Percentiles rank a stretch among this genome's conserved stretches.
phyloP scores from a whole-genome alignment of 2,888 invertebrate genomes.

The Lochmaea capreae region DNA sequence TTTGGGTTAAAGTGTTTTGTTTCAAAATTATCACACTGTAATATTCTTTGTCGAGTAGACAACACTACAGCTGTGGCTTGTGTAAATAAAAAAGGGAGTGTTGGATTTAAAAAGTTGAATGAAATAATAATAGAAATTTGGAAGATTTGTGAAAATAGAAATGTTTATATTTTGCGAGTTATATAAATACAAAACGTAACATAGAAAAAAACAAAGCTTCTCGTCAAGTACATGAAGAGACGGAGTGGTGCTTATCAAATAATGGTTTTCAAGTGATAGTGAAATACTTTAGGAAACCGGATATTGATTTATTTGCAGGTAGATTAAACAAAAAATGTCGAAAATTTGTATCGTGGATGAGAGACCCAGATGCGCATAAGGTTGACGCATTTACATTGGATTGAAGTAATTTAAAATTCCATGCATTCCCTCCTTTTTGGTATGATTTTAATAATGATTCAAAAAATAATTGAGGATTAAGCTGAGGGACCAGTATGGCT shows the following conservation, averaged over 20 bases:
- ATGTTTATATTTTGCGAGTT: constrained; percentile 21
- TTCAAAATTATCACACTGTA: not conserved
- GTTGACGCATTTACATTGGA: not conserved
- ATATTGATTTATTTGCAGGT: not conserved
- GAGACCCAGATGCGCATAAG: not conserved
- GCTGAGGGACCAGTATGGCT: not conserved
- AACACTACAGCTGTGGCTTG: constrained; percentile 30
- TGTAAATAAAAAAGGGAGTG: constrained; percentile 24
- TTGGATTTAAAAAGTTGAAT: constrained; percentile 4
- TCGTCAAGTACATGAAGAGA: not conserved
- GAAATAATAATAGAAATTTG: constrained; percentile 19
- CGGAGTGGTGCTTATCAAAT: not conserved
- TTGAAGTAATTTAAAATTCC: not conserved
- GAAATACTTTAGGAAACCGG: not conserved
- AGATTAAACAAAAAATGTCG: not conserved
- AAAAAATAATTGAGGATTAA: not conserved
- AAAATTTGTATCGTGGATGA: not conserved
- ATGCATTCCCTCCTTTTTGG: not conserved
- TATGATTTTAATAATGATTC: not conserved
- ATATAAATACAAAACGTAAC: constrained; percentile 18
- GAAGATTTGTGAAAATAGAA: constrained; percentile 22
- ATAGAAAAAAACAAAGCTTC: not conserved
- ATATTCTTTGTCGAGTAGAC: constrained; percentile 21
- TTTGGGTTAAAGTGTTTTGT: constrained; percentile 23
- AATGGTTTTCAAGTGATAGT: too few relatives aligned